These are phyloP conservation scores for Bombus waltoni DNA, from an alignment of 1,140 invertebrate species.

Conservation along the genomic window DNA sequence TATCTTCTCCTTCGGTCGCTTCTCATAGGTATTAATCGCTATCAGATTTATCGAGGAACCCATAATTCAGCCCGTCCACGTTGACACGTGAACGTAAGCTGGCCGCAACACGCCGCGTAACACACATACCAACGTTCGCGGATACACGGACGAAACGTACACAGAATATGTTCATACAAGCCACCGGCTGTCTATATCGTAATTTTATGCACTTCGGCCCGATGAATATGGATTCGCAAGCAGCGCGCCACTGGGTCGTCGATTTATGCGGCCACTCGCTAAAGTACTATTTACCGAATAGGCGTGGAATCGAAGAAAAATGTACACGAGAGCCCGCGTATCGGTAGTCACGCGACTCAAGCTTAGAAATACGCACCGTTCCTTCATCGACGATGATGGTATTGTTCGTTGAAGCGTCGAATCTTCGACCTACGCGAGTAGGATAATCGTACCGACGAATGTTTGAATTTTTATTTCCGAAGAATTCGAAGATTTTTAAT, in stretches of 20 bases:
- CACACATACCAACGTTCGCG: background rate
- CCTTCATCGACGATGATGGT: background rate
- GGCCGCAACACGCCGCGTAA: constrained; percentile 45
- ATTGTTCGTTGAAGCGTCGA: background rate
- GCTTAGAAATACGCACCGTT: background rate
- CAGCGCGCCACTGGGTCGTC: constrained; percentile 62
- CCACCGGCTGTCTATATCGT: constrained; percentile 67
- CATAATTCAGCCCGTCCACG: constrained; percentile 67
- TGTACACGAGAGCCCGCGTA: background rate
- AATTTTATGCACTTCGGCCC: constrained; percentile 79
- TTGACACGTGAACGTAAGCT: constrained; percentile 74
- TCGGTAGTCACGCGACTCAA: constrained; percentile 31
- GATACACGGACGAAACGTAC: background rate
- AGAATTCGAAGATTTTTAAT: too few species aligned
- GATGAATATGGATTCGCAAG: constrained; percentile 78
- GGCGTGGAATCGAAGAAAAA: constrained; percentile 58
- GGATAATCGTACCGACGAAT: background rate
- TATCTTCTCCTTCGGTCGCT: constrained; percentile 57
- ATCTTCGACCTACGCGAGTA: too few species aligned
- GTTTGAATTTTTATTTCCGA: background rate
- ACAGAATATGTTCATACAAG: background rate
- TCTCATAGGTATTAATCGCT: constrained; percentile 72
- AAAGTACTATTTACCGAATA: constrained; percentile 52
- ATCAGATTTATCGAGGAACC: constrained; percentile 73
- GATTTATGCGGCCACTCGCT: constrained; percentile 64